Conservation (phyloP, 2,888 invertebrate species). For the Drosophila emarginata region DNA sequence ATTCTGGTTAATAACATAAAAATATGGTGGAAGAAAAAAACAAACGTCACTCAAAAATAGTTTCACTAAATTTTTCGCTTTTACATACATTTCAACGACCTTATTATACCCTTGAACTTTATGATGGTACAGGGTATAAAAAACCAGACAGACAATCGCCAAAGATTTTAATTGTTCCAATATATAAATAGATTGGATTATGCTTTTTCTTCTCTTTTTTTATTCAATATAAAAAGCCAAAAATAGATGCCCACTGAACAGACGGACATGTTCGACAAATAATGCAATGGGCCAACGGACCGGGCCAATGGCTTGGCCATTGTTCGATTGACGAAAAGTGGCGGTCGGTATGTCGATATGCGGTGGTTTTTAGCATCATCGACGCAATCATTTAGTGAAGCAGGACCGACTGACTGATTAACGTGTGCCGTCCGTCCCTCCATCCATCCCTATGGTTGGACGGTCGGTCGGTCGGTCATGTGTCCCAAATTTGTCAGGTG, state of each 20-base stretch:
- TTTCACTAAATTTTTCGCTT: background rate
- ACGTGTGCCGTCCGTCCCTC: background rate
- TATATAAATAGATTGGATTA: constrained; percentile 17
- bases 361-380: too few relatives aligned
- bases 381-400: constrained; percentile 20
- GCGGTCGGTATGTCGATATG: too few relatives aligned
- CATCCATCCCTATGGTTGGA: background rate
- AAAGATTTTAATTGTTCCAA: constrained; percentile 19
- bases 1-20: background rate
- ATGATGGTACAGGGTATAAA: constrained; percentile 9
- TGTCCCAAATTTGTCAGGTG: constrained; percentile 80
- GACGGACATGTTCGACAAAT: background rate
- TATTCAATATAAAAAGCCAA: constrained; percentile 7
- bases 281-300: constrained; percentile 8
- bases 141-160: constrained; percentile 42
- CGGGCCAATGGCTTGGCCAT: constrained; percentile 23
- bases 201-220: constrained; percentile 17
- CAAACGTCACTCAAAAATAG: too few relatives aligned
- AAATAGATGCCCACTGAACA: constrained; percentile 31
- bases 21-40: background rate
- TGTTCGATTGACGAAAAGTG: constrained; percentile 25
- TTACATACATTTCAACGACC: background rate
- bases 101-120: background rate
- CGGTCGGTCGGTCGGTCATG: constrained; percentile 21
- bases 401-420: constrained; percentile 1